Percentiles rank a stretch among this genome's conserved stretches.
Conservation (phyloP, 2,888 invertebrate species). For the Cephus nigrinus region DNA sequence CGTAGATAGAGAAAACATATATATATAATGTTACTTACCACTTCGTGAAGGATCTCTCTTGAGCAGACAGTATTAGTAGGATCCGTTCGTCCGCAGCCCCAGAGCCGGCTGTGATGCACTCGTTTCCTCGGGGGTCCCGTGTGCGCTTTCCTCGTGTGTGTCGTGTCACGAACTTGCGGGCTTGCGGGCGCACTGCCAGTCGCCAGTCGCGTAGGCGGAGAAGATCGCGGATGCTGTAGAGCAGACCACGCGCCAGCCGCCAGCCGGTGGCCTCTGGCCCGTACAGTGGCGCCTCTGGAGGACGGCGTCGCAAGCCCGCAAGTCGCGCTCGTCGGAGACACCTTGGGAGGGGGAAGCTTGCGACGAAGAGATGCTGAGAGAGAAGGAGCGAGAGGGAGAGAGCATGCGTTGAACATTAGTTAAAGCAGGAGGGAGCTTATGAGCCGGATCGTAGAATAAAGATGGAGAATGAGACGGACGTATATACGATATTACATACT, state of each 20-base stretch:
- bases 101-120: constrained; percentile 8
- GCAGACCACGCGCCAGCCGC: constrained; percentile 53
- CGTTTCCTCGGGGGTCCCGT: constrained; percentile 6
- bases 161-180: constrained; percentile 63
- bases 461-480: constrained; percentile 16
- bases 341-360: constrained; percentile 15
- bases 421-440: constrained; percentile 11
- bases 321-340: constrained; percentile 30
- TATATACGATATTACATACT: neutral
- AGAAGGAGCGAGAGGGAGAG: constrained; percentile 29
- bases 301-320: constrained; percentile 51
- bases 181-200: constrained; percentile 66
- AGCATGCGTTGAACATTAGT: constrained; percentile 33
- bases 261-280: constrained; percentile 54
- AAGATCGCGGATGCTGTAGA: constrained; percentile 65
- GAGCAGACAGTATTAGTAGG: neutral
- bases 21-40: neutral
- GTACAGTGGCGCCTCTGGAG: constrained; percentile 62
- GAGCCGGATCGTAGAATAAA: constrained; percentile 12
- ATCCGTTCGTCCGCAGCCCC: constrained; percentile 4
- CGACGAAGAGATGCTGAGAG: constrained; percentile 7
- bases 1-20: neutral
- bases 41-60: neutral
- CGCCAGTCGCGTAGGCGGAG: constrained; percentile 62
- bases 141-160: constrained; percentile 28